Evolutionary conservation across 2,888 invertebrate species (phyloP).

Genomic region (Urechis unicinctus): DNA sequence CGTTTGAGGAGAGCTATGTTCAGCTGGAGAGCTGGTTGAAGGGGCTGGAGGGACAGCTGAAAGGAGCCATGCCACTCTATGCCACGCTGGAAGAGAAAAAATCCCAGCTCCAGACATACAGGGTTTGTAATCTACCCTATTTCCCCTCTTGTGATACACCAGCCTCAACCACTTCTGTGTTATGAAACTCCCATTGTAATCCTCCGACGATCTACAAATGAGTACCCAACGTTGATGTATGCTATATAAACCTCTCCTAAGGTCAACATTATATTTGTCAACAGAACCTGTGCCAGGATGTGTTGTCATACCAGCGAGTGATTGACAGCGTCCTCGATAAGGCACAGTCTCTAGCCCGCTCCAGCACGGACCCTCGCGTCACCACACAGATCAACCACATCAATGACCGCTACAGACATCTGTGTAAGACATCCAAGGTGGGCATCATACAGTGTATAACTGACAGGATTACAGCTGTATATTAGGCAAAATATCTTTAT

Average conservation of each 20-base stretch:
- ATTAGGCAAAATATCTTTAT: neutral
- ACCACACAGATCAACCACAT: slow-evolving; percentile 27
- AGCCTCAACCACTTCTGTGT: neutral
- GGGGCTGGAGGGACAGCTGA: slow-evolving; percentile 67
- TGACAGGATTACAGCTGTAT: too few species aligned
- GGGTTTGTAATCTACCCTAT: slow-evolving; percentile 8
- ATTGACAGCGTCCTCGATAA: slow-evolving; percentile 87
- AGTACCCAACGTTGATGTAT: too few species aligned
- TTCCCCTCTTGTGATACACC: neutral
- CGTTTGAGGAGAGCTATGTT: slow-evolving; percentile 81
- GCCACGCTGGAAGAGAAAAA: slow-evolving; percentile 88
- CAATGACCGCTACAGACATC: slow-evolving; percentile 10
- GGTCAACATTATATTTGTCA: neutral
- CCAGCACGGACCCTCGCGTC: slow-evolving; percentile 58
- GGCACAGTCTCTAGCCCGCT: slow-evolving; percentile 66
- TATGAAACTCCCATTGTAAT: too few species aligned
- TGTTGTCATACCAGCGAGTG: slow-evolving; percentile 79
- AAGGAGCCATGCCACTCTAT: slow-evolving; percentile 71
- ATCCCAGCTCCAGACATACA: slow-evolving; percentile 56
- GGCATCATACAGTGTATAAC: neutral
- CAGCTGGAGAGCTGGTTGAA: slow-evolving; percentile 73
- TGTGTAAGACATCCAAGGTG: slow-evolving; percentile 13
- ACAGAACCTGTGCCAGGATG: slow-evolving; percentile 77
- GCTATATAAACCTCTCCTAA: too few species aligned
- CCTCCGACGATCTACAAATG: too few species aligned